A percentile compares a stretch with the other conserved stretches of the same genome.
These are phyloP conservation scores for Periophthalmus magnuspinnatus DNA, from an alignment of 2,797 vertebrate genomes.

Conservation along the genomic window DNA sequence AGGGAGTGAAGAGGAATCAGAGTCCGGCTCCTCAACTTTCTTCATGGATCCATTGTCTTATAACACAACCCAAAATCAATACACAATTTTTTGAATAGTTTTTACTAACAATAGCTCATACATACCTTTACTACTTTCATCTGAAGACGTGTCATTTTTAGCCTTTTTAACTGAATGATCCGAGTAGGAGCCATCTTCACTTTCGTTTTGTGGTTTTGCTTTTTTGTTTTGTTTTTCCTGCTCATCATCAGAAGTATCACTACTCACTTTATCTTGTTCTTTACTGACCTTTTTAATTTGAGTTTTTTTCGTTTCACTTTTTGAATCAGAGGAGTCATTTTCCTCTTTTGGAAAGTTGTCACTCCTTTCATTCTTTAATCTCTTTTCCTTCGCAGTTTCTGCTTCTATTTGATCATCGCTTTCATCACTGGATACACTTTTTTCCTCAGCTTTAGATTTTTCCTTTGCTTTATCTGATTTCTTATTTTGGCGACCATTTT, in stretches of 20 bases:
- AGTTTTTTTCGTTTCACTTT: too few species aligned
- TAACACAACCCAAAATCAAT: conserved; percentile 4
- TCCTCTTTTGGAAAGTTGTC: background rate
- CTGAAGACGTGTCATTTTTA: conserved; percentile 26
- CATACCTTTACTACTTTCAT: conserved; percentile 47
- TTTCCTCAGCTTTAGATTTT: background rate
- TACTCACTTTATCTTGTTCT: background rate
- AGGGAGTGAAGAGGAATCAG: conserved; percentile 72
- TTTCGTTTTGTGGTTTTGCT: conserved; percentile 1
- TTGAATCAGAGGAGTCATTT: background rate
- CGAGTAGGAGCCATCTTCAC: conserved; percentile 11
- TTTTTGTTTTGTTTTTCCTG: conserved; percentile 9
- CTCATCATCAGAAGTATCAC: conserved; percentile 43
- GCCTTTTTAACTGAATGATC: conserved; percentile 28
- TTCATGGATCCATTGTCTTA: conserved; percentile 25
- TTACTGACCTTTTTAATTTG: conserved; percentile 12
- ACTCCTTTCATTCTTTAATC: background rate
- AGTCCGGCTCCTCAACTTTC: conserved; percentile 45
- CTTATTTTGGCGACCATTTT: background rate
- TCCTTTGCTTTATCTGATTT: background rate
- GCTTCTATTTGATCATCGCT: background rate
- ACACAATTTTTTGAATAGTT: background rate
- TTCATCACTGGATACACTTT: background rate
- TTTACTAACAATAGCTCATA: background rate
- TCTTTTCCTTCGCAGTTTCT: background rate